Evolutionary conservation across 2,888 invertebrate species (phyloP), one percentile per base, ranked within the genome.

Genomic region (Bombylius major): DNA sequence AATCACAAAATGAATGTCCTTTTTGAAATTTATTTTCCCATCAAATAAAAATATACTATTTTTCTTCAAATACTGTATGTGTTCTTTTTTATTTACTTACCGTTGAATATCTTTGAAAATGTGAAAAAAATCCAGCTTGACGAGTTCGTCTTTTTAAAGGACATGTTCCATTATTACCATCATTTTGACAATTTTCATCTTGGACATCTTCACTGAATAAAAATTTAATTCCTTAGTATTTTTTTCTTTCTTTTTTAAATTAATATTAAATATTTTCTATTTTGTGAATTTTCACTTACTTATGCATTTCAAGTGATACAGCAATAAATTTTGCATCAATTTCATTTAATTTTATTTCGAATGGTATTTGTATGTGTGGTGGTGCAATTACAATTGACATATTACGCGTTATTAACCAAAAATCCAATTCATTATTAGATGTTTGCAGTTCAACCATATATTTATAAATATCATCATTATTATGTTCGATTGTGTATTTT

Each of bases 371-470:
- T 52, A 64, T 59, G 33, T 56, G 54, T 0, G 73, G 72, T 11
- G 68, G 62, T n/a, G 71, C 73, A 5, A 71, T 65, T 42, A 73
- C 64, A 5, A 73, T 66, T 56, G 72, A 71, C 63, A 67, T 63
- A 56, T 73, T 72, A 5, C 68, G 66, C 13, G 73, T 65, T 7
- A 73, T 62, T 39, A 72, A 60, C 73, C 73, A 73, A 56, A 73
- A 73, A 57, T 73, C 72, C 57, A 73, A 58, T 39, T 65, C 64
- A 5, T 66, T 63, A 34, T 65, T 66, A 11, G 65, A 65, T 1
- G 65, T 68, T 60, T 72, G 71, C 51, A 73, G 57, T 32, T 69
- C 65, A 13, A 73, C 68, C 68, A 73, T 66, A 48, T 70, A 69
- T 3, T 64, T 63, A 54, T 68, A 72, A 47, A 65, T 63, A 36